Evolutionary conservation across 2,797 vertebrate species (phyloP).

Genomic region (Ctenopoma kingsleyae): DNA sequence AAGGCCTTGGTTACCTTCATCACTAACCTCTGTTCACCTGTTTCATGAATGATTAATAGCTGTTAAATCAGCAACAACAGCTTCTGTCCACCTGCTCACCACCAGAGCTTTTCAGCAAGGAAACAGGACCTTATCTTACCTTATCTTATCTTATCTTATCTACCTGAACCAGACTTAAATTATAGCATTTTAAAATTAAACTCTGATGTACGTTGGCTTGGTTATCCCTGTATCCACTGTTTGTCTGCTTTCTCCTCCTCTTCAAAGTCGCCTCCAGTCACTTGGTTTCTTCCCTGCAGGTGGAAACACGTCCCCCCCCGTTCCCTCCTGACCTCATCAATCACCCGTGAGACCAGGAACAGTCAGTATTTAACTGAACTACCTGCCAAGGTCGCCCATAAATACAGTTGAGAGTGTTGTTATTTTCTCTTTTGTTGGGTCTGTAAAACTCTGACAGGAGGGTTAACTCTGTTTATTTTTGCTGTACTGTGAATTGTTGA

Average conservation of each 20-base stretch:
- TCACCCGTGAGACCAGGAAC: neutral
- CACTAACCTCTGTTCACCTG: neutral
- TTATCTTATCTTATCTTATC: no score
- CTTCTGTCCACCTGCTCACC: no score
- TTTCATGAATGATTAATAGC: neutral
- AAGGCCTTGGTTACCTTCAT: neutral
- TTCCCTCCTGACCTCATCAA: constrained; percentile 23
- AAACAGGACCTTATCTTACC: no score
- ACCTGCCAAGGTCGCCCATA: neutral
- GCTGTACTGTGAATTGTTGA: no score
- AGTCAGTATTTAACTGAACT: neutral
- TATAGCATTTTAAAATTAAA: no score
- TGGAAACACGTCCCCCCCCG: constrained; percentile 10
- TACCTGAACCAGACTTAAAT: no score
- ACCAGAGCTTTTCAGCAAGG: neutral
- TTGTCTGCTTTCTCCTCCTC: neutral
- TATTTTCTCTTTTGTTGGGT: no score
- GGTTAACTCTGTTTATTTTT: no score
- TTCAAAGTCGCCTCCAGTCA: constrained; percentile 18
- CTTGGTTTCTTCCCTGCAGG: constrained; percentile 20
- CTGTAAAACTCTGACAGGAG: no score
- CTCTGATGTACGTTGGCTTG: no score
- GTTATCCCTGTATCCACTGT: no score
- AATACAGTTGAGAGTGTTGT: no score
- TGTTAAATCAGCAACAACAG: constrained; percentile 4